A percentile compares a stretch with the other conserved stretches of the same genome.
phyloP scores from a whole-genome alignment of 2,888 invertebrate genomes.

The Myopa testacea region DNA sequence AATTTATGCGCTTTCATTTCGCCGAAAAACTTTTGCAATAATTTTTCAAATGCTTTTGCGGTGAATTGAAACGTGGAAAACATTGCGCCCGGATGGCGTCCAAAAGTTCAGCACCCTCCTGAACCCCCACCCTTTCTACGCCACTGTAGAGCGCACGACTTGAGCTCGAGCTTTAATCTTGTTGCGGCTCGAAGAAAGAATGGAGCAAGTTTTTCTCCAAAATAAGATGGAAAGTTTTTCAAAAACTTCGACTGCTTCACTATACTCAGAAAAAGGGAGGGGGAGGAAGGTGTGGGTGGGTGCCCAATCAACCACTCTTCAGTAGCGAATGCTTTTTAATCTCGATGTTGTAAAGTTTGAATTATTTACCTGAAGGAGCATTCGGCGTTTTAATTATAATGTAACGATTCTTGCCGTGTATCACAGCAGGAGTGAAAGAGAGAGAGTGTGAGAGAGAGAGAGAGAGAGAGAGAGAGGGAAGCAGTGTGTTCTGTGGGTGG shows the following conservation, averaged over 20 bases:
- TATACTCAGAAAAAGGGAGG: background rate
- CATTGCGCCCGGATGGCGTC: slow-evolving; percentile 65
- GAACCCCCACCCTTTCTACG: slow-evolving; percentile 35
- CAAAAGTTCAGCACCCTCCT: slow-evolving; percentile 58
- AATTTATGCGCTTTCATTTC: slow-evolving; percentile 64
- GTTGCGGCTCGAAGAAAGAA: background rate
- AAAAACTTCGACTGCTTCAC: slow-evolving; percentile 1
- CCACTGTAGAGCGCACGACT: background rate
- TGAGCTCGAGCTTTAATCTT: background rate
- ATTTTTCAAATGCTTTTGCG: slow-evolving; percentile 66
- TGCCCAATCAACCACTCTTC: no score
- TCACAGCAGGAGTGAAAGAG: slow-evolving; percentile 30
- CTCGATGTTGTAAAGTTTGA: slow-evolving; percentile 43
- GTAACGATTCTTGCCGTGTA: background rate
- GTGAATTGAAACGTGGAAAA: slow-evolving; percentile 66
- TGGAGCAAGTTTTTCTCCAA: slow-evolving; percentile 12
- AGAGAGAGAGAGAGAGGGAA: slow-evolving; percentile 16
- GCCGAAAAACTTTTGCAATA: slow-evolving; percentile 63
- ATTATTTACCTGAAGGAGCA: slow-evolving; percentile 64
- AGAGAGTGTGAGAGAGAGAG: slow-evolving; percentile 20
- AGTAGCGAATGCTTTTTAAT: slow-evolving; percentile 26
- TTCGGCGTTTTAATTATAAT: slow-evolving; percentile 62
- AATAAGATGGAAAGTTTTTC: slow-evolving; percentile 24
- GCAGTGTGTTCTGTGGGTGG: background rate
- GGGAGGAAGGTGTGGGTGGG: background rate